Conservation (phyloP, 2,113 vertebrate genomes). For the Phylloscopus trochiloides region DNA sequence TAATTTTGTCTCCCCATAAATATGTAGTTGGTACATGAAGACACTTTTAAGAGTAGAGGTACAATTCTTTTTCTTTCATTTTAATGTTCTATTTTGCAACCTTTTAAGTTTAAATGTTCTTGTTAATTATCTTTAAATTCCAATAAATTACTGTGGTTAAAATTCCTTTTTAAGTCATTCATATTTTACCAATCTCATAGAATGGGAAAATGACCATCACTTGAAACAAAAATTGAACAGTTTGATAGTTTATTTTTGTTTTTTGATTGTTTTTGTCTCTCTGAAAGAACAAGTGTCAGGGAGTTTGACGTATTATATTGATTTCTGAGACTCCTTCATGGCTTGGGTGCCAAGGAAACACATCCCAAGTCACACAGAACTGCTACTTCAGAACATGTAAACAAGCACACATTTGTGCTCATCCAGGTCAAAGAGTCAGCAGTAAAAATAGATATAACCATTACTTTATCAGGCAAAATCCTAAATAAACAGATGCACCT, state of each 20-base stretch:
- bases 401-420: neutral
- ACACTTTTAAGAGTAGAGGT: neutral
- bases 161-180: neutral
- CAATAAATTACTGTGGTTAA: neutral
- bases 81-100: neutral
- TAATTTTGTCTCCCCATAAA: neutral
- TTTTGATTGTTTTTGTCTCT: neutral
- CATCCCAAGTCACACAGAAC: neutral
- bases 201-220: neutral
- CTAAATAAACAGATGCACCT: neutral
- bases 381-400: neutral
- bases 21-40: neutral
- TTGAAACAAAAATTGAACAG: rapidly evolving
- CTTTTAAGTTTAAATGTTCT: neutral
- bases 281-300: neutral
- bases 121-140: neutral
- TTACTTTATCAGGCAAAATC: neutral
- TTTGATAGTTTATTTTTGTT: neutral
- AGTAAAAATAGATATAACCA: neutral
- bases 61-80: neutral
- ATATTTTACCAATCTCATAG: neutral
- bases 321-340: neutral
- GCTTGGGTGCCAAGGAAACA: neutral
- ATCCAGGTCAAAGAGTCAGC: neutral
- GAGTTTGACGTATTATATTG: neutral